phyloP scores from a whole-genome alignment of 1,140 invertebrate genomes.

The Drosophila malerkotliana region DNA sequence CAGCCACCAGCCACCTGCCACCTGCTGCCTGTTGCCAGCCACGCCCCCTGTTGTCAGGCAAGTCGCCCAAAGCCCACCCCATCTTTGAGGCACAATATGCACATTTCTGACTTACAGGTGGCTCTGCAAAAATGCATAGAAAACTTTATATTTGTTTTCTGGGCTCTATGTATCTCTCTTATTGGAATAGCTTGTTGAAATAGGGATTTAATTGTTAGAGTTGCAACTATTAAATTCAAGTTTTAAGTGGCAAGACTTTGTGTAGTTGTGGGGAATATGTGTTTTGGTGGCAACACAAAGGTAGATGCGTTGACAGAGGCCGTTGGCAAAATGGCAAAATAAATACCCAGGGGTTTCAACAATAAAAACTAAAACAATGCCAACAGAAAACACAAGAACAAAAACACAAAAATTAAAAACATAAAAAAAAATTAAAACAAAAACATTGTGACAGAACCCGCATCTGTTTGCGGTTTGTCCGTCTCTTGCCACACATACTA shows the following conservation, averaged over 20 bases:
- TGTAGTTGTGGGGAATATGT: not conserved
- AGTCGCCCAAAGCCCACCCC: not conserved
- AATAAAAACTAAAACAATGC: not conserved
- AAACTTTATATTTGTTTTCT: not conserved
- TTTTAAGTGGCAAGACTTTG: not conserved
- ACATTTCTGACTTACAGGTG: constrained; percentile 1
- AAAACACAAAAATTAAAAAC: not conserved
- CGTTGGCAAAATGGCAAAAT: constrained; percentile 18
- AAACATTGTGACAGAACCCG: constrained; percentile 3
- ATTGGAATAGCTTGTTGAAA: not conserved
- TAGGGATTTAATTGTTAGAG: not conserved
- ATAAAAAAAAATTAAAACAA: not conserved
- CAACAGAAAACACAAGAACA: not conserved
- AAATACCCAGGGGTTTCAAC: not conserved
- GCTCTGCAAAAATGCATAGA: not conserved
- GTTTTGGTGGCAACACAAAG: not conserved
- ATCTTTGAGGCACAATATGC: too few species aligned
- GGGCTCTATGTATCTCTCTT: not conserved
- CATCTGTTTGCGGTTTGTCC: constrained; percentile 38
- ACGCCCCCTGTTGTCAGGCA: not conserved
- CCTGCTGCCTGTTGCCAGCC: not conserved
- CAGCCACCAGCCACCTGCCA: too few species aligned
- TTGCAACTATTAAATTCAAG: not conserved
- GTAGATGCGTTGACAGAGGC: constrained; percentile 13
- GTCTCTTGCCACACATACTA: not conserved